Evolutionary conservation across 2,797 vertebrate species (phyloP), one percentile per base, ranked within the genome.

Genomic region (Nannoperca obscura): DNA sequence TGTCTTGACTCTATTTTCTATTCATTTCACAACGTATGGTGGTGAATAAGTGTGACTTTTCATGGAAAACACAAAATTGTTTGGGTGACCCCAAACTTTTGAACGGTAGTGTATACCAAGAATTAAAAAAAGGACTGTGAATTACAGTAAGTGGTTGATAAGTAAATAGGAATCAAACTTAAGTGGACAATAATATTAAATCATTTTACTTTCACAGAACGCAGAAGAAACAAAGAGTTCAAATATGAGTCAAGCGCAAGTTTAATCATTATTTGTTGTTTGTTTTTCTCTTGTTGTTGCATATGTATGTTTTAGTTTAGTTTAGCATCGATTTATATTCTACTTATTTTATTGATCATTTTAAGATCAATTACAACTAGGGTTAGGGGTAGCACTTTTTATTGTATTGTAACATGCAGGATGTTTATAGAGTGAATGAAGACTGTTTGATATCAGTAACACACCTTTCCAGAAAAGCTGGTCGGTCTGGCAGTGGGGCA

Each of bases 401-500:
- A 42, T 68, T 61, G 40, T 7, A 22, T 32, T 32, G 32, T 44
- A 11, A 17, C 38, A 24, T 9, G 15, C 20, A 60, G 27, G 52
- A 50, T 19, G 46, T 47, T 47, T 11, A 3, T 1, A 40, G 14
- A 44, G 9, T 24, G 15, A 53, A 71, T 15, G 19, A 62, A 38
- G 4, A 66, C 14, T 22, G 11, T 47, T 67, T 52, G 5, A 59
- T 17, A 49, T 69, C 22, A 49, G 30, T 4, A 67, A 69, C 75
- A 20, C 32, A 99, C 91, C 96, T 97, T 71, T 99, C 97, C 78
- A 97, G 90, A 80, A 97, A 97, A 7, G 96, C 93, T 0, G 97
- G 97, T 66, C 96, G 95, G 87, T 98, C 98, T 0, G 97, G 97
- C 54, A 98, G 88, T 60, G 97, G 95, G 82, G 96, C 95, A 38